Evolutionary conservation across 2,797 vertebrate genomes (phyloP).

Genomic region (Silurus lanzhouensis): DNA sequence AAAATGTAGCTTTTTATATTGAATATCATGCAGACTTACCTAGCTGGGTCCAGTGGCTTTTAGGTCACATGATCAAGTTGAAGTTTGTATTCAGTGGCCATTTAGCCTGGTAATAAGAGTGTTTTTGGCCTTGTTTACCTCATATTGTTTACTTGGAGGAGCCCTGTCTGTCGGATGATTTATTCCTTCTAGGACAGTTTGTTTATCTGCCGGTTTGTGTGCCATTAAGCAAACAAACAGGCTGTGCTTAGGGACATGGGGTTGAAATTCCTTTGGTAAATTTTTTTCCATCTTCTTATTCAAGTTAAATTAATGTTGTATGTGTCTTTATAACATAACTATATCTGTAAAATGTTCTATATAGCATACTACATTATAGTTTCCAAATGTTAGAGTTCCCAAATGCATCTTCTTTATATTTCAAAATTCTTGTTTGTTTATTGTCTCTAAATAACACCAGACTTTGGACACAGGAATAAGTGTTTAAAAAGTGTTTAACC

Average conservation of each 20-base stretch:
- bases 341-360: neutral
- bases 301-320: neutral
- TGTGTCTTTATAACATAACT: neutral
- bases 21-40: slow-evolving; percentile 26
- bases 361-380: neutral
- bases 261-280: slow-evolving; percentile 42
- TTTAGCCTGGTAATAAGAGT: slow-evolving; percentile 40
- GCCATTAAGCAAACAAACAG: slow-evolving; percentile 61
- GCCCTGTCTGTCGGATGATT: slow-evolving; percentile 56
- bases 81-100: slow-evolving; percentile 27
- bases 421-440: neutral
- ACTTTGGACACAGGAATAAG: neutral
- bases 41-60: slow-evolving; percentile 30
- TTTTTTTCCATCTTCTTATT: slow-evolving; percentile 8
- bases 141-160: slow-evolving; percentile 62
- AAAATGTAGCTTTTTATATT: slow-evolving; percentile 17
- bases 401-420: neutral
- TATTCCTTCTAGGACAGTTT: slow-evolving; percentile 56
- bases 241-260: slow-evolving; percentile 45
- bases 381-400: neutral
- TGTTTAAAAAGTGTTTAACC: neutral
- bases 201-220: slow-evolving; percentile 57
- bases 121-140: slow-evolving; percentile 52
- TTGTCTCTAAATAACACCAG: neutral
- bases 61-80: slow-evolving; percentile 36